Base-by-base conservation (phyloP, 2,113 vertebrate genomes). In the Actenoides hombroni region DNA sequence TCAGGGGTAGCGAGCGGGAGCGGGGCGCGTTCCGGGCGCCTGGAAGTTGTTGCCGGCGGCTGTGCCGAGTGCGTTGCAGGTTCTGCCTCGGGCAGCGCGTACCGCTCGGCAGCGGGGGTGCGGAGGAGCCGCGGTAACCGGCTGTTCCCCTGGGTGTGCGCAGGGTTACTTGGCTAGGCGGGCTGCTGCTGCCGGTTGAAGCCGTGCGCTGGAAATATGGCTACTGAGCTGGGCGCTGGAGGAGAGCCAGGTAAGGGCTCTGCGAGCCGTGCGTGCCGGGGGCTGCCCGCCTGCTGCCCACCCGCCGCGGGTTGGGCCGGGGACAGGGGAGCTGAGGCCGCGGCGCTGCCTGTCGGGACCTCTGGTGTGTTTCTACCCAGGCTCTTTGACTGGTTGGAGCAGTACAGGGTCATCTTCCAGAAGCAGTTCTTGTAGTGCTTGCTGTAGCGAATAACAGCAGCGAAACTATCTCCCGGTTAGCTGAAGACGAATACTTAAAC, bases 301-400 rank as follows among this genome's bases (percentile, higher is more conserved):
- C 16, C 0, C 16, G 0, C 4, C 1, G 46, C 9, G 48, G 42
- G 18, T 1, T 13, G 46, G 23, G 3, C 8, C 19, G 48, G 40
- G 40, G 12, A 40, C 40, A 20, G 11, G 1, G 54, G 28, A 35
- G 39, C 20, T 5, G 24, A 12, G 63, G 61, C 25, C 54, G 9
- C 16, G 19, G 1, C 6, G 16, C n/a, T 49, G 63, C 28, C 37
- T 8, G 37, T 19, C 19, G 28, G 44, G 4, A n/a, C 21, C 13
- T 4, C 29, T 13, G 23, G 9, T 13, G 23, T 1, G 0, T 9
- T 51, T 13, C 10, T 16, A 1, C 19, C 4, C 19, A 16, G 39
- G 11, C 15, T 4, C 10, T 21, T 11, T 7, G 37, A 3, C 13
- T 19, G 51, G 69, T 3, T 46, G 33, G 25, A 6, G 31, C 23